phyloP scores from a whole-genome alignment of 1,140 invertebrate species.

The Campoletis sonorensis region DNA sequence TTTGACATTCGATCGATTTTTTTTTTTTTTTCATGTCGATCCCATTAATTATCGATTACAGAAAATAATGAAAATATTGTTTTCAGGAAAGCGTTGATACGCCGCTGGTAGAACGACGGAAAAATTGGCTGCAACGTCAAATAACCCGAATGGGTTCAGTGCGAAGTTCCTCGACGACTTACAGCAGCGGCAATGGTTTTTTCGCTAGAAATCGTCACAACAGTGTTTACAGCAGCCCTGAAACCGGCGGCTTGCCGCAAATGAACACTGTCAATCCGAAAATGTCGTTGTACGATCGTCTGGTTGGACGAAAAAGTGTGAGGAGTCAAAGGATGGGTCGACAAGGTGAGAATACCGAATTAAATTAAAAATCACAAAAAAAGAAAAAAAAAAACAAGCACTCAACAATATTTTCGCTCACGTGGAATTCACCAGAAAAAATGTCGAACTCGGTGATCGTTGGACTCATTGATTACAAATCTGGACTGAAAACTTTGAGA shows the following conservation, averaged over 20 bases:
- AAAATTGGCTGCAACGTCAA: slow-evolving; percentile 91
- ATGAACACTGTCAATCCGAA: slow-evolving; percentile 78
- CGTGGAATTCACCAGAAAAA: too few relatives aligned
- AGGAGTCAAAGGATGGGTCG: slow-evolving; percentile 82
- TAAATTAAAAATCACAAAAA: too few relatives aligned
- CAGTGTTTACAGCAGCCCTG: slow-evolving; percentile 88
- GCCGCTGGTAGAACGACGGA: slow-evolving; percentile 87
- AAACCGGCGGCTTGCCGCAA: slow-evolving; percentile 78
- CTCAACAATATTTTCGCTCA: too few relatives aligned
- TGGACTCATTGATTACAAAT: too few relatives aligned
- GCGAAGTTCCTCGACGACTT: slow-evolving; percentile 88
- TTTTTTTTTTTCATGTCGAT: too few relatives aligned
- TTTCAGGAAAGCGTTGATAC: slow-evolving; percentile 91
- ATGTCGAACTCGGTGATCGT: too few relatives aligned
- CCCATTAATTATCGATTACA: not conserved
- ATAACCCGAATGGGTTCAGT: slow-evolving; percentile 89
- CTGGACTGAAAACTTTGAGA: too few relatives aligned
- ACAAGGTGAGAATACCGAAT: slow-evolving; percentile 76
- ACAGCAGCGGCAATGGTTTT: slow-evolving; percentile 85
- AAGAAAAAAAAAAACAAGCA: too few relatives aligned
- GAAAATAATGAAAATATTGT: not conserved
- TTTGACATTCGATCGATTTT: too few relatives aligned
- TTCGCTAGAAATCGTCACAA: slow-evolving; percentile 85
- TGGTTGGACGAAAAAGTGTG: slow-evolving; percentile 87
- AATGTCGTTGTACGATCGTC: slow-evolving; percentile 87